Conservation (phyloP, 2,888 invertebrate species). For the Vanessa cardui region DNA sequence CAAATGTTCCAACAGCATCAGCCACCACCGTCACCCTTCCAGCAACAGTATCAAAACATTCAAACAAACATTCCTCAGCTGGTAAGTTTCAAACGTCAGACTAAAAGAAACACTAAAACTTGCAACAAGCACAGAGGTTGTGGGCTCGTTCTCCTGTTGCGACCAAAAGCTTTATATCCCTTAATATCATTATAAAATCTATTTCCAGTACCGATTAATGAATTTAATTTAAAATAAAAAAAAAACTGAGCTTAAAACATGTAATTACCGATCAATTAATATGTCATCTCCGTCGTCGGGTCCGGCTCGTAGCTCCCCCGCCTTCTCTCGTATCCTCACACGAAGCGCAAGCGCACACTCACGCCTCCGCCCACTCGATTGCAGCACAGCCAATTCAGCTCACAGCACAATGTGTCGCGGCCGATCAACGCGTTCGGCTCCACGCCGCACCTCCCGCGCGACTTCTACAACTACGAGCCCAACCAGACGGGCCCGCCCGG, state of each 20-base stretch:
- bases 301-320: background rate
- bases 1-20: conserved; percentile 58
- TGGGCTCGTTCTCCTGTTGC: conserved; percentile 21
- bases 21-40: conserved; percentile 76
- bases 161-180: conserved; percentile 21
- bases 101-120: conserved; percentile 2
- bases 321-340: background rate
- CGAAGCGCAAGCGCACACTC: conserved; percentile 23
- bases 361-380: conserved; percentile 44
- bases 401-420: conserved; percentile 79
- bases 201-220: no score
- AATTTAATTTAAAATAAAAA: background rate
- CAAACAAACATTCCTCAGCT: conserved; percentile 79
- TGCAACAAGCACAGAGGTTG: conserved; percentile 22
- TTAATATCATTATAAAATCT: background rate
- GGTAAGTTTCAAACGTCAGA: conserved; percentile 58
- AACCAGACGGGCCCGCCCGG: conserved; percentile 42
- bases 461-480: conserved; percentile 43
- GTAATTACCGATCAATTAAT: background rate
- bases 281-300: background rate
- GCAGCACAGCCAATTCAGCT: conserved; percentile 82
- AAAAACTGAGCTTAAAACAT: background rate
- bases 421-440: conserved; percentile 69
- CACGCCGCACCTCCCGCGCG: conserved; percentile 75
- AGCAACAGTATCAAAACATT: conserved; percentile 57